Evolutionary conservation across 1,140 invertebrate species (phyloP), one percentile per base, ranked within the genome.

Genomic region (Ruditapes philippinarum): DNA sequence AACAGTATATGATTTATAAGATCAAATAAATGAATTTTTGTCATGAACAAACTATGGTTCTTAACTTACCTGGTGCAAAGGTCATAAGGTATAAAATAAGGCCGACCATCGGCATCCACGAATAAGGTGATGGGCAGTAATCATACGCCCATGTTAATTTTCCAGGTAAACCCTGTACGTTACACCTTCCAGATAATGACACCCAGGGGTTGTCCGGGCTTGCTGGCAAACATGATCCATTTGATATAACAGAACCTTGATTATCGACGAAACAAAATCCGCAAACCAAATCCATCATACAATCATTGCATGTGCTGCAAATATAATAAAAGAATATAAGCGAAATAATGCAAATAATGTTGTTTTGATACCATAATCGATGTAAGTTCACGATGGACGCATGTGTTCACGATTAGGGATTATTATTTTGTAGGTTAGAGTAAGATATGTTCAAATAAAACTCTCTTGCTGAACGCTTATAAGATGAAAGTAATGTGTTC

Each of bases 51-150:
- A n/a, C n/a, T n/a, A n/a, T n/a, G n/a, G n/a, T n/a, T n/a, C n/a
- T n/a, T n/a, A n/a, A 57, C 90, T 90, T 92, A 96, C 96, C 96
- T 92, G 96, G 96, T 68, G 96, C 96, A 94, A 97, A 97, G 80
- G 96, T 97, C 54, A 97, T 92, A 33, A 97, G 93, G 91, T 97
- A 97, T 12, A 96, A 79, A 38, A 96, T 93, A 28, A 97, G 92
- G n/a, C 96, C 96, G 31, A 96, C 86, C 85, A 97, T 95, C 2
- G 96, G 95, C 91, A 97, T 95, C 96, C 96, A 97, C 1, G 95
- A 93, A 89, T 96, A 96, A 14, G 92, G 45, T 17, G 96, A 96
- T 0, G 96, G 96, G 92, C 96, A 97, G 92, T 95, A 97, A 73
- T 96, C 95, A 81, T 95, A 94, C 4, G 96, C 95, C 96, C 96